Conservation (phyloP, 2,797 vertebrate genomes). For the Enteromius fasciolatus region DNA sequence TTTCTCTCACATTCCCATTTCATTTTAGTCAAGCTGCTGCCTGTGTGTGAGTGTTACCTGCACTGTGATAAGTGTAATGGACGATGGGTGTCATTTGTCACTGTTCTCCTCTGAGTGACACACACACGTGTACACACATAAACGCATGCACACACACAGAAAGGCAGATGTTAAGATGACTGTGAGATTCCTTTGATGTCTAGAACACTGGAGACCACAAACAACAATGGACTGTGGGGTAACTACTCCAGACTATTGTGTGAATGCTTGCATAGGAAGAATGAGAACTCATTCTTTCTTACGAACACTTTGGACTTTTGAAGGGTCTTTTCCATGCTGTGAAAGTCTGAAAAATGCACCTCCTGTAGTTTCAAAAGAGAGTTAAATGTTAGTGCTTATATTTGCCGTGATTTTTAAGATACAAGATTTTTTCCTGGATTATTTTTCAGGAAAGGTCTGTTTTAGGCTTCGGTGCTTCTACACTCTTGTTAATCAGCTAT, state of each 20-base stretch:
- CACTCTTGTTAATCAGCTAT: too few species aligned
- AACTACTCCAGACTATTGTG: slow-evolving; percentile 16
- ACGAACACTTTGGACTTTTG: slow-evolving; percentile 8
- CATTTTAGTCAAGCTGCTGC: slow-evolving; percentile 77
- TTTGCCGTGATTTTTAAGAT: neutral
- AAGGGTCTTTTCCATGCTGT: neutral
- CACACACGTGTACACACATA: slow-evolving; percentile 53
- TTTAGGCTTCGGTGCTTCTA: too few species aligned
- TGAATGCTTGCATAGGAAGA: neutral
- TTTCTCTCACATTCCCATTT: slow-evolving; percentile 78
- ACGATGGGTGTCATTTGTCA: slow-evolving; percentile 79
- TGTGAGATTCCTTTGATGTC: slow-evolving; percentile 34
- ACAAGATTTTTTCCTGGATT: too few species aligned
- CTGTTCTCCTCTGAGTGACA: slow-evolving; percentile 72
- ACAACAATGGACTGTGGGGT: slow-evolving; percentile 28
- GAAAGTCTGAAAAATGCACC: slow-evolving; percentile 8
- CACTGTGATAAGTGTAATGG: slow-evolving; percentile 81
- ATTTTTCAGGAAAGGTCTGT: too few species aligned
- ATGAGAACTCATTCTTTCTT: neutral
- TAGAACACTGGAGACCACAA: slow-evolving; percentile 24
- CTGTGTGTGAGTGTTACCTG: slow-evolving; percentile 77
- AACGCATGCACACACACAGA: slow-evolving; percentile 13
- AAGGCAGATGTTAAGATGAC: slow-evolving; percentile 25
- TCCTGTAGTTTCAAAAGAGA: neutral
- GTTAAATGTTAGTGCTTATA: neutral